Conservation (phyloP, 2,113 vertebrate species). For the Daboia siamensis region DNA sequence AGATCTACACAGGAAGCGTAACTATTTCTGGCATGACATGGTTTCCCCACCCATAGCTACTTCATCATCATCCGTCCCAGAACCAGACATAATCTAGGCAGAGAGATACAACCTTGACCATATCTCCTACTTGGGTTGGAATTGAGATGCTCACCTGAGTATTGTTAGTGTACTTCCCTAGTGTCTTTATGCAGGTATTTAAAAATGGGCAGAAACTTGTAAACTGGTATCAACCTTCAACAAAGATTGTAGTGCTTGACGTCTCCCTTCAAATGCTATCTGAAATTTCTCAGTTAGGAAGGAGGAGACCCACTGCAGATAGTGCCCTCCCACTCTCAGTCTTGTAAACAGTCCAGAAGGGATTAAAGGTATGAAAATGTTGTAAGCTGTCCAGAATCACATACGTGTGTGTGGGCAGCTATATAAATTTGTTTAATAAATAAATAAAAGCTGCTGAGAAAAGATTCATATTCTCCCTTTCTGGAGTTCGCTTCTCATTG, state of each 20-base stretch:
- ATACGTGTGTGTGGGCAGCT: neutral
- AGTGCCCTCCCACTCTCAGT: neutral
- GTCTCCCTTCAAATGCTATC: neutral
- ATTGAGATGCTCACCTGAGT: neutral
- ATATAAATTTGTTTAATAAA: neutral
- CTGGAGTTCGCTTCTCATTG: neutral
- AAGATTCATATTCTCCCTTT: neutral
- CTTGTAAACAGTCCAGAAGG: neutral
- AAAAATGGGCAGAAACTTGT: neutral
- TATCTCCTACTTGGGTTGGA: neutral
- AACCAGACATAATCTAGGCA: neutral
- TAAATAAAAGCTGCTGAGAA: neutral
- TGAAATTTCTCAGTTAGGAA: neutral
- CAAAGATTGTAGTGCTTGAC: neutral
- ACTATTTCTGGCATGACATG: neutral
- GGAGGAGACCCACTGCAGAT: neutral
- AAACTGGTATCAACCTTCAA: neutral
- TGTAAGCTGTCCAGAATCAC: neutral
- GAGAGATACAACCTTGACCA: neutral
- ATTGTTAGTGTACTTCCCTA: neutral
- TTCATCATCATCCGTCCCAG: neutral
- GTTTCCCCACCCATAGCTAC: neutral
- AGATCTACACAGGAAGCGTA: neutral
- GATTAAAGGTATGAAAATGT: neutral
- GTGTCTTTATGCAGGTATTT: neutral